These are phyloP conservation scores for Arctia plantaginis DNA, from an alignment of 2,888 invertebrate species.

Conservation along the genomic window DNA sequence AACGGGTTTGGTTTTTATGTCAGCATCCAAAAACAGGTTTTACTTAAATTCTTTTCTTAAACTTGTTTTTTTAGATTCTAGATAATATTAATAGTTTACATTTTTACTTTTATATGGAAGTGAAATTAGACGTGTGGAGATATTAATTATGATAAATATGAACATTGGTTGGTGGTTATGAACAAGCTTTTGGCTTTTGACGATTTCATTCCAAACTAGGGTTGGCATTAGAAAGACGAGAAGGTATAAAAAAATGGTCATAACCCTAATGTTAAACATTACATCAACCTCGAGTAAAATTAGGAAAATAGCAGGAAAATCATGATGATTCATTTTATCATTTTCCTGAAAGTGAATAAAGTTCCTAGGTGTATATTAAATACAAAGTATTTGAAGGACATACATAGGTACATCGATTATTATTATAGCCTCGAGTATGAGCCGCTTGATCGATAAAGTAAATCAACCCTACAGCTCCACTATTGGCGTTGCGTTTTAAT, in stretches of 20 bases:
- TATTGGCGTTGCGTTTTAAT: neutral
- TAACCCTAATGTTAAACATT: neutral
- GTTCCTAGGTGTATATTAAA: too few relatives aligned
- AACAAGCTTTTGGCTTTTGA: too few relatives aligned
- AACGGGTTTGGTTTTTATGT: conserved; percentile 32
- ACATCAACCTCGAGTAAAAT: neutral
- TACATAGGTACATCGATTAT: neutral
- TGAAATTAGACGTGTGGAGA: conserved; percentile 1
- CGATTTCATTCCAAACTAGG: too few relatives aligned
- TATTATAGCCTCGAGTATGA: neutral
- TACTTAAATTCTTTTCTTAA: conserved; percentile 39
- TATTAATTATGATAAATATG: neutral
- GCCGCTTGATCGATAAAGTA: neutral
- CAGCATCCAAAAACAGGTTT: conserved; percentile 41
- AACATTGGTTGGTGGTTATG: neutral
- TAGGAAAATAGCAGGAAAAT: neutral
- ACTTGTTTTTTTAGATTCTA: conserved; percentile 34
- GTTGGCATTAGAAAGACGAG: too few relatives aligned
- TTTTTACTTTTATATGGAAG: conserved; percentile 33
- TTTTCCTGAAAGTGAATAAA: too few relatives aligned
- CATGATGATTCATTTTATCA: too few relatives aligned
- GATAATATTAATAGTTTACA: conserved; percentile 36
- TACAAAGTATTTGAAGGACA: neutral
- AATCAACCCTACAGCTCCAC: neutral
- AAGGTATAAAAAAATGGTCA: neutral